These are phyloP conservation scores for Scaptomyza polygonia DNA, from an alignment of 2,888 invertebrate genomes.

Conservation along the genomic window DNA sequence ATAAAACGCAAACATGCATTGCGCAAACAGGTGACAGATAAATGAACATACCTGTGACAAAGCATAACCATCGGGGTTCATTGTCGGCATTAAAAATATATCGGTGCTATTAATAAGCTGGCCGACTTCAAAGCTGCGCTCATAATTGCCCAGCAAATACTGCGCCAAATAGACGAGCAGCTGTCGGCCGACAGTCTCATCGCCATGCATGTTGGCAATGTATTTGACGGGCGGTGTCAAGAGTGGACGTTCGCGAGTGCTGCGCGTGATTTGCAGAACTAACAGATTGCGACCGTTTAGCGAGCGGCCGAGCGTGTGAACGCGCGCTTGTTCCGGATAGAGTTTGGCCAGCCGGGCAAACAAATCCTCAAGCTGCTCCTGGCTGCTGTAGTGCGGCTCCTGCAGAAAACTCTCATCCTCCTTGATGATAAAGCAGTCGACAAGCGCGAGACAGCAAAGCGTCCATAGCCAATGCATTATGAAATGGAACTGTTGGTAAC, in stretches of 20 bases:
- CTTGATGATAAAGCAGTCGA: slow-evolving; percentile 71
- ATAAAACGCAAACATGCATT: neutral
- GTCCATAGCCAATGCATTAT: slow-evolving; percentile 35
- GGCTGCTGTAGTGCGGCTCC: slow-evolving; percentile 88
- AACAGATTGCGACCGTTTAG: slow-evolving; percentile 92
- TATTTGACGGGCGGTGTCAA: slow-evolving; percentile 96
- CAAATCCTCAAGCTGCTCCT: slow-evolving; percentile 88
- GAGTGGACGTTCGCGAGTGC: slow-evolving; percentile 86
- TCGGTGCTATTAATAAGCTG: slow-evolving; percentile 93
- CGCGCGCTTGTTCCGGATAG: slow-evolving; percentile 89
- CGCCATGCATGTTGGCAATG: slow-evolving; percentile 98
- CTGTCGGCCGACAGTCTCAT: slow-evolving; percentile 95
- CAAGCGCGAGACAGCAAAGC: slow-evolving; percentile 20
- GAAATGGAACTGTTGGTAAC: slow-evolving; percentile 19
- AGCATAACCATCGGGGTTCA: slow-evolving; percentile 99
- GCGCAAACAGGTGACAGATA: slow-evolving; percentile 40
- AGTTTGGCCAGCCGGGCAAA: slow-evolving; percentile 87
- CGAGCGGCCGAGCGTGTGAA: slow-evolving; percentile 93
- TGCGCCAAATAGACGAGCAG: slow-evolving; percentile 92
- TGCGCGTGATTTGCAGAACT: slow-evolving; percentile 89
- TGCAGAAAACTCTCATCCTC: slow-evolving; percentile 86
- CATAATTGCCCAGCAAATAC: slow-evolving; percentile 92
- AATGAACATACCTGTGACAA: slow-evolving; percentile 88
- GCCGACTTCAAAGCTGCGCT: slow-evolving; percentile 88
- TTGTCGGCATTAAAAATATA: slow-evolving; percentile 97